Conservation (phyloP, 1,140 invertebrate genomes). For the Caenorhabditis brenneri region DNA sequence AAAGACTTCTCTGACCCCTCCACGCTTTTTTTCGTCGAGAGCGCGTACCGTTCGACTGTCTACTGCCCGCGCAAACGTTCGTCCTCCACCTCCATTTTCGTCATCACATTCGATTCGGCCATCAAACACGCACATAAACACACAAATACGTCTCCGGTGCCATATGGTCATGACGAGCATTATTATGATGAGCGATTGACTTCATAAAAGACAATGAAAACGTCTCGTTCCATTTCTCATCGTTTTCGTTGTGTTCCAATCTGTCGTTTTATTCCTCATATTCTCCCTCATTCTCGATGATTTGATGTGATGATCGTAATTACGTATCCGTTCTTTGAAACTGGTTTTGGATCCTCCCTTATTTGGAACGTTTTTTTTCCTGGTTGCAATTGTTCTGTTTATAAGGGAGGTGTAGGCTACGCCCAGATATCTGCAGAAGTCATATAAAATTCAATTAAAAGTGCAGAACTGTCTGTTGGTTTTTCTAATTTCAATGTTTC, state of each 20-base stretch:
- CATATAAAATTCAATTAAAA: too few species aligned
- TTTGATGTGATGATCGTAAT: not conserved
- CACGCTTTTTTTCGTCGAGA: not conserved
- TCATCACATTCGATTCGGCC: not conserved
- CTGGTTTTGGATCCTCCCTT: not conserved
- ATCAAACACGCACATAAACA: conserved; percentile 26
- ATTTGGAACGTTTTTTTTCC: too few species aligned
- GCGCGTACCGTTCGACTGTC: not conserved
- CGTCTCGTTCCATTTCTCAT: not conserved
- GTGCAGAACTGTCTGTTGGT: too few species aligned
- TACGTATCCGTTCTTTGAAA: not conserved
- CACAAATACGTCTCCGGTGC: conserved; percentile 9
- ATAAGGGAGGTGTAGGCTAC: too few species aligned
- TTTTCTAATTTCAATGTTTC: too few species aligned
- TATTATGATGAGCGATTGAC: conserved; percentile 28
- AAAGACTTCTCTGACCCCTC: conserved; percentile 16
- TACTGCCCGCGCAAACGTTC: conserved; percentile 6
- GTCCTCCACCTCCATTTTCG: too few species aligned
- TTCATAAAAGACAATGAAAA: not conserved
- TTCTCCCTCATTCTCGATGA: not conserved
- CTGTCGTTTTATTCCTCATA: too few species aligned
- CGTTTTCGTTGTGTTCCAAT: not conserved
- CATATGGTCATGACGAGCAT: conserved; percentile 34
- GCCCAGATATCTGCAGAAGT: too few species aligned
- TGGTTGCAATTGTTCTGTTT: too few species aligned